Percentiles rank a stretch among this genome's conserved stretches.
These are phyloP conservation scores for Echinops telfairi DNA, from an alignment of 2,113 vertebrate species.

Conservation along the genomic window DNA sequence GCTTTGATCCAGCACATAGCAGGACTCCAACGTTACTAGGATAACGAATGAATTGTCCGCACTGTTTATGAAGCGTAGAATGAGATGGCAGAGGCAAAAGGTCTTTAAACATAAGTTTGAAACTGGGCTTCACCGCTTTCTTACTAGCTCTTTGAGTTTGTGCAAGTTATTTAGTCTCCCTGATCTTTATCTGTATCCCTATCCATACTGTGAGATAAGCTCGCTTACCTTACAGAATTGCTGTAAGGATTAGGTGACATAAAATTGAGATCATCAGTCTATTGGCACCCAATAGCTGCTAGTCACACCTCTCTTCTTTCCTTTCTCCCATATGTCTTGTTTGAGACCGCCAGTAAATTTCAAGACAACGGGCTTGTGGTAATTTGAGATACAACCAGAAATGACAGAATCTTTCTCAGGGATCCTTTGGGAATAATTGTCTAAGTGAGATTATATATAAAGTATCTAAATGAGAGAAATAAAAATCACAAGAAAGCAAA, in stretches of 20 bases:
- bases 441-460: no score
- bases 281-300: constrained; percentile 26
- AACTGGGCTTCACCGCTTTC: constrained; percentile 40
- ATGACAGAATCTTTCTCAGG: neutral
- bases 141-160: constrained; percentile 24
- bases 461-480: neutral
- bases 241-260: constrained; percentile 74
- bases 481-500: constrained; percentile 42
- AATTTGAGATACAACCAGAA: constrained; percentile 27
- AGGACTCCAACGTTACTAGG: neutral
- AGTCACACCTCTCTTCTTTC: neutral
- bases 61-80: neutral
- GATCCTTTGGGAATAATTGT: constrained; percentile 6
- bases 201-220: constrained; percentile 47
- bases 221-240: constrained; percentile 74
- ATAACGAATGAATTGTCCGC: constrained; percentile 16
- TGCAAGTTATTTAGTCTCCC: constrained; percentile 49
- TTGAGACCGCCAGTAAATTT: constrained; percentile 6
- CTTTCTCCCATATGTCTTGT: neutral
- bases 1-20: neutral
- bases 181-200: constrained; percentile 72
- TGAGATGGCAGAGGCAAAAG: neutral
- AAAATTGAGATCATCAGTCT: constrained; percentile 67
- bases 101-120: constrained; percentile 53
- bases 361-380: neutral